Conservation (phyloP, 2,113 vertebrate genomes). For the Silurus asotus region DNA sequence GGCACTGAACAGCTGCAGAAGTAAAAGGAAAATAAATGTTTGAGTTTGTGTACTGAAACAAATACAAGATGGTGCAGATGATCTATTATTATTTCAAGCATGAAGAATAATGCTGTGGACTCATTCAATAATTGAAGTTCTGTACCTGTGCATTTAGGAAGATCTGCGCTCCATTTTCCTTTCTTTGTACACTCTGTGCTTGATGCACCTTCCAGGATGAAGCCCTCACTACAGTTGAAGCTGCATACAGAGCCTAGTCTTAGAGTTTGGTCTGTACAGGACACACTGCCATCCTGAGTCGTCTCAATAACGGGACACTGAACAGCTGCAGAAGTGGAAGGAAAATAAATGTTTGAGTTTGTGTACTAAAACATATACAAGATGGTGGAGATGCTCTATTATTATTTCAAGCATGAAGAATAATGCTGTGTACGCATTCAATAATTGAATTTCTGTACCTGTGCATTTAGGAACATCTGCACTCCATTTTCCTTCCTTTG, state of each 20-base stretch:
- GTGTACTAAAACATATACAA: not conserved
- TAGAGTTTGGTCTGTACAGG: not conserved
- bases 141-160: conserved; percentile 57
- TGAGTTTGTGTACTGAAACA: not conserved
- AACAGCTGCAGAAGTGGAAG: too few relatives aligned
- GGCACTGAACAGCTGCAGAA: too few relatives aligned
- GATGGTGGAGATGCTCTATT: not conserved
- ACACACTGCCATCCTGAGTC: not conserved
- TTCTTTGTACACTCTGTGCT: not conserved
- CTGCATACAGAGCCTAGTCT: not conserved
- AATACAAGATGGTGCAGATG: not conserved
- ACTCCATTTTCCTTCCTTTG: conserved; percentile 12
- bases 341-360: not conserved
- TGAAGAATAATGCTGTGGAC: not conserved
- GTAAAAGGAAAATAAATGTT: not conserved
- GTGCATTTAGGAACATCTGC: conserved; percentile 41
- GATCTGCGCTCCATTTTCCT: conserved; percentile 5
- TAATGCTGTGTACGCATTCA: too few relatives aligned
- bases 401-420: not conserved
- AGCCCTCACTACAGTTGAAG: conserved; percentile 6
- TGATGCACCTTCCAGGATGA: not conserved
- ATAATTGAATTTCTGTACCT: not conserved
- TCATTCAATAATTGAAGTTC: not conserved
- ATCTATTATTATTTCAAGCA: not conserved
- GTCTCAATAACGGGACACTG: conserved; percentile 1